phyloP scores from a whole-genome alignment of 1,140 invertebrate species.

The Drosophila punjabiensis region DNA sequence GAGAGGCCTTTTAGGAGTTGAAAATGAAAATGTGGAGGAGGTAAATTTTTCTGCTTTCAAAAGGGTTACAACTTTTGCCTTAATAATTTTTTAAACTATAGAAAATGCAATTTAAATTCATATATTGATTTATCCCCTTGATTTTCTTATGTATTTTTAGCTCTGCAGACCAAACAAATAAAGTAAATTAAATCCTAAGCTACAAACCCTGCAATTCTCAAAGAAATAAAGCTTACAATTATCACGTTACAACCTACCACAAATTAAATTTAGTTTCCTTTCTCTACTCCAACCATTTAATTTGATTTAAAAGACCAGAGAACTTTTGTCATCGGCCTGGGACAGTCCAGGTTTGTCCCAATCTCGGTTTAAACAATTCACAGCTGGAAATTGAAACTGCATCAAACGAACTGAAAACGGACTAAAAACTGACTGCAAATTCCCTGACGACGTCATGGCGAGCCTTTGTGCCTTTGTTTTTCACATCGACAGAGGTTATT shows the following conservation, averaged over 20 bases:
- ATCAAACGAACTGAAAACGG: conserved; percentile 2
- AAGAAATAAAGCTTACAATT: neutral
- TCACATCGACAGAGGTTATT: neutral
- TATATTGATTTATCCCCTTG: too few species aligned
- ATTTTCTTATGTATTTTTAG: neutral
- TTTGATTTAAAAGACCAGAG: neutral
- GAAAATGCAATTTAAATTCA: neutral
- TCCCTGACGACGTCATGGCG: conserved; percentile 30
- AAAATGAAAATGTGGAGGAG: neutral
- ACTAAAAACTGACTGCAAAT: neutral
- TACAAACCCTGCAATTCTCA: neutral
- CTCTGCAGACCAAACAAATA: neutral
- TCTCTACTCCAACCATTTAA: neutral
- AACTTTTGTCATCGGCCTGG: conserved; percentile 2
- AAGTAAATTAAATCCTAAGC: neutral
- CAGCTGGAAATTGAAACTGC: conserved; percentile 30
- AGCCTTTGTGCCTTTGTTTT: conserved; percentile 29
- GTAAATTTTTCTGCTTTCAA: neutral
- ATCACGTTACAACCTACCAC: neutral
- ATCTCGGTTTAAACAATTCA: neutral
- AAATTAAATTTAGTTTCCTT: neutral
- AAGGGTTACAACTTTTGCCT: neutral
- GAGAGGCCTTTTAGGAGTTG: neutral
- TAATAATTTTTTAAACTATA: neutral
- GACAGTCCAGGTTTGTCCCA: neutral